Evolutionary conservation across 2,888 invertebrate species (phyloP).

Genomic region (Drosophila subsilvestris): DNA sequence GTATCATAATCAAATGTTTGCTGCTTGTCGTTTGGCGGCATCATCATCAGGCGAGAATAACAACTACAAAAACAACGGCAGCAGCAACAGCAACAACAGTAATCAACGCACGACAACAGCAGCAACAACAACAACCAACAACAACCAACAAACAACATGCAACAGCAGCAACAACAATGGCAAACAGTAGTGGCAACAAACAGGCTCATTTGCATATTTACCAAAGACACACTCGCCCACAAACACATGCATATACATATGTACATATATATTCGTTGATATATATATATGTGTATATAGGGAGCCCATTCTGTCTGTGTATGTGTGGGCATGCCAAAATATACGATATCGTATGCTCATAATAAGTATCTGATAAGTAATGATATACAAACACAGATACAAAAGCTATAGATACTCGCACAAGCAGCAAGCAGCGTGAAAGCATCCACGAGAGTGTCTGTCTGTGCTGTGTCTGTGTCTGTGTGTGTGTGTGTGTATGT

Average conservation of each 20-base stretch:
- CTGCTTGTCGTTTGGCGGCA: conserved; percentile 73
- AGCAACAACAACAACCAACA: conserved; percentile 58
- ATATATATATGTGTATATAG: not conserved
- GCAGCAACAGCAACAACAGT: conserved; percentile 59
- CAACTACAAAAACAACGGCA: conserved; percentile 72
- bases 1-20: conserved; percentile 81
- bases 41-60: conserved; percentile 54
- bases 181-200: conserved; percentile 79
- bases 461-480: conserved; percentile 1
- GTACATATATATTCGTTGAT: not conserved
- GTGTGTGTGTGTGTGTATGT: conserved; percentile 7
- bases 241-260: conserved; percentile 4
- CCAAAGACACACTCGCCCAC: conserved; percentile 68
- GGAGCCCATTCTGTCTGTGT: not conserved
- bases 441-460: not conserved
- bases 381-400: conserved; percentile 78
- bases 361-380: conserved; percentile 82
- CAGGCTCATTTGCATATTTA: conserved; percentile 81
- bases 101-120: conserved; percentile 69
- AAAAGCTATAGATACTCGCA: conserved; percentile 34
- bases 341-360: conserved; percentile 81
- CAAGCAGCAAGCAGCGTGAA: conserved; percentile 14
- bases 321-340: conserved; percentile 61
- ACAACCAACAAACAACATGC: conserved; percentile 73
- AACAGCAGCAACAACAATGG: conserved; percentile 66